These are phyloP conservation scores for Zeuzera pyrina DNA, from an alignment of 2,888 invertebrate genomes.

Conservation along the genomic window DNA sequence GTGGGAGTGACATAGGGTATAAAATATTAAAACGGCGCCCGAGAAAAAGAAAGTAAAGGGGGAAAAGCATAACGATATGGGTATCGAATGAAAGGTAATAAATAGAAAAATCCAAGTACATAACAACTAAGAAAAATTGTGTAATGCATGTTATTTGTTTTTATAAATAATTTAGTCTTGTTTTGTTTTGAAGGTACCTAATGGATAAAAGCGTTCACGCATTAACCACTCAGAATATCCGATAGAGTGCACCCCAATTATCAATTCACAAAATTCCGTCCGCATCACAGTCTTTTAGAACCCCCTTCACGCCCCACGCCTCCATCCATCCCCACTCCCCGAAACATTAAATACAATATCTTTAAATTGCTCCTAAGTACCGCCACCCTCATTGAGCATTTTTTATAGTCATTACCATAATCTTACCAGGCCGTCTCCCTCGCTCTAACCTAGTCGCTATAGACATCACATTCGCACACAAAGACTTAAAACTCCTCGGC, in stretches of 20 bases:
- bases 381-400: constrained; percentile 61
- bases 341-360: constrained; percentile 69
- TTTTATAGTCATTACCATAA: constrained; percentile 67
- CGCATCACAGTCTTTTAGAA: constrained; percentile 28
- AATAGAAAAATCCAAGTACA: too few species aligned
- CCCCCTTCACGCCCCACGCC: constrained; percentile 23
- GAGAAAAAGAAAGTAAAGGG: too few species aligned
- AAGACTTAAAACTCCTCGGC: constrained; percentile 38
- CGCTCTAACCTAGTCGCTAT: constrained; percentile 14
- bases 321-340: constrained; percentile 29
- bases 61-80: too few species aligned
- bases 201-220: too few species aligned
- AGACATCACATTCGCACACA: constrained; percentile 26
- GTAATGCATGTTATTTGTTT: too few species aligned
- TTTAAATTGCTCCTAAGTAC: constrained; percentile 68
- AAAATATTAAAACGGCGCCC: too few species aligned
- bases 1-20: too few species aligned
- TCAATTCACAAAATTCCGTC: constrained; percentile 53
- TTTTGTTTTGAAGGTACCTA: too few species aligned
- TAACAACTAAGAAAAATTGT: too few species aligned
- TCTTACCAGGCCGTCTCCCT: constrained; percentile 41
- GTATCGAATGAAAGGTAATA: too few species aligned
- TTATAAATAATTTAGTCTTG: too few species aligned
- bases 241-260: constrained; percentile 55
- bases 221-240: constrained; percentile 22